phyloP scores from a whole-genome alignment of 2,797 vertebrate species.

The Cryptoblepharus egeriae region DNA sequence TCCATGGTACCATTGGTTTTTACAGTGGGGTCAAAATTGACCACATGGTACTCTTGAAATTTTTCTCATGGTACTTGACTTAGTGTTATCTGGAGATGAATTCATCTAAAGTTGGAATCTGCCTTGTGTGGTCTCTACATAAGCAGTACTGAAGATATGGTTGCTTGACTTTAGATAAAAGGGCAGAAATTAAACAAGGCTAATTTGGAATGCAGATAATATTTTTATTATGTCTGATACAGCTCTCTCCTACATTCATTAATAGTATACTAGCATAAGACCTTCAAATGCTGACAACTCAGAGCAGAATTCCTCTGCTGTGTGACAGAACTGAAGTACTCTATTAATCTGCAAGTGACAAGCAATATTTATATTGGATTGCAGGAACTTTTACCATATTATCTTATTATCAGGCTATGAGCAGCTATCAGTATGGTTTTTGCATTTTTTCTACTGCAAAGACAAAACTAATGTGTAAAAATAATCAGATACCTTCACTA shows the following conservation, averaged over 20 bases:
- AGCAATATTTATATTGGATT: slow-evolving; percentile 53
- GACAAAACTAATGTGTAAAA: background rate
- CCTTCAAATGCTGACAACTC: slow-evolving; percentile 75
- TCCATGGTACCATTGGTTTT: too few relatives aligned
- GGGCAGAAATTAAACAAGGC: slow-evolving; percentile 59
- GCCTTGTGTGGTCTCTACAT: slow-evolving; percentile 37
- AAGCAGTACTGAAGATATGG: slow-evolving; percentile 51
- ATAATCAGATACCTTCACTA: background rate
- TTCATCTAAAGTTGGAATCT: slow-evolving; percentile 17
- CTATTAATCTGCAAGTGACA: slow-evolving; percentile 75
- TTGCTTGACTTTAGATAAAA: slow-evolving; percentile 60
- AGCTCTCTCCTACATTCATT: slow-evolving; percentile 66
- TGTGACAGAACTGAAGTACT: slow-evolving; percentile 62
- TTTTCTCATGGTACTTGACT: too few relatives aligned
- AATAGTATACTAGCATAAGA: slow-evolving; percentile 71
- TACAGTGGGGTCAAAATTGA: too few relatives aligned
- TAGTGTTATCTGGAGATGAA: slow-evolving; percentile 31
- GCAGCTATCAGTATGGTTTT: slow-evolving; percentile 11
- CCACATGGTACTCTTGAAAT: too few relatives aligned
- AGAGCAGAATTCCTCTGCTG: slow-evolving; percentile 65
- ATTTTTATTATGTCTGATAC: slow-evolving; percentile 66
- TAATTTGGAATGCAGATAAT: slow-evolving; percentile 70
- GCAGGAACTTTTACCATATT: slow-evolving; percentile 45
- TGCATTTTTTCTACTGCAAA: background rate
- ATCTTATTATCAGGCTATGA: background rate